A percentile compares a stretch with the other conserved stretches of the same genome.
Evolutionary conservation across 2,888 invertebrate genomes (phyloP).

Genomic region (Zygothrica quintamaculata): DNA sequence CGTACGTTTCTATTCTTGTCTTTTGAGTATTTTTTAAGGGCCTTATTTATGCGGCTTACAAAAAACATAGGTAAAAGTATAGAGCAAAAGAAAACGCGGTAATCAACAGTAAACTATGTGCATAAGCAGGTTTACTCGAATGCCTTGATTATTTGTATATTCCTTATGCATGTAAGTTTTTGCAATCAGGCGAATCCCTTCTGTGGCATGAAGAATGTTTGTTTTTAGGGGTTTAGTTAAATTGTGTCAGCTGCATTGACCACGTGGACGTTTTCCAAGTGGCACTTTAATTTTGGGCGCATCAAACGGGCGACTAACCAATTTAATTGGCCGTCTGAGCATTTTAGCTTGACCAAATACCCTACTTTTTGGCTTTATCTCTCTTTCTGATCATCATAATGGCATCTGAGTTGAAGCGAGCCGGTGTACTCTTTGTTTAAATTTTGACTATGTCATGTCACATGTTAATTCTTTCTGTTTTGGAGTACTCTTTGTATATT

Average conservation of each 20-base stretch:
- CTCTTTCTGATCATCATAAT: slow-evolving; percentile 53
- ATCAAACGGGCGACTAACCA: slow-evolving; percentile 73
- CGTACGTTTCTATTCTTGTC: too few species aligned
- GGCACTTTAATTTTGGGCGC: slow-evolving; percentile 54
- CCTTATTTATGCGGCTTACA: too few species aligned
- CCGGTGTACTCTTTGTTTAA: slow-evolving; percentile 1
- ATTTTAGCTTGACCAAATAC: slow-evolving; percentile 43
- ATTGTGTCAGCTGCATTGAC: slow-evolving; percentile 42
- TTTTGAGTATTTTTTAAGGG: too few species aligned
- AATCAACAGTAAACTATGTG: too few species aligned
- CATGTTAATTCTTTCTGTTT: too few species aligned
- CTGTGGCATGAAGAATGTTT: too few species aligned
- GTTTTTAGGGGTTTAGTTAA: not conserved
- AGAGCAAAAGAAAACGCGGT: too few species aligned
- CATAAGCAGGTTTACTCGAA: too few species aligned
- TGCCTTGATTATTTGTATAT: too few species aligned
- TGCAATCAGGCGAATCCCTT: too few species aligned
- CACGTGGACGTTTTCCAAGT: slow-evolving; percentile 45
- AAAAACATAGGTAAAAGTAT: too few species aligned
- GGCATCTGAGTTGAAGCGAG: slow-evolving; percentile 35
- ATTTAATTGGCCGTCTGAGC: slow-evolving; percentile 55
- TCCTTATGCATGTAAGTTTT: too few species aligned
- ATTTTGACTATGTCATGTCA: slow-evolving; percentile 71
- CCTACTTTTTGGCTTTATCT: slow-evolving; percentile 43
- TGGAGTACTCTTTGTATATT: slow-evolving; percentile 7